Conservation (phyloP, 2,797 vertebrate genomes). For the Uromys caudimaculatus region DNA sequence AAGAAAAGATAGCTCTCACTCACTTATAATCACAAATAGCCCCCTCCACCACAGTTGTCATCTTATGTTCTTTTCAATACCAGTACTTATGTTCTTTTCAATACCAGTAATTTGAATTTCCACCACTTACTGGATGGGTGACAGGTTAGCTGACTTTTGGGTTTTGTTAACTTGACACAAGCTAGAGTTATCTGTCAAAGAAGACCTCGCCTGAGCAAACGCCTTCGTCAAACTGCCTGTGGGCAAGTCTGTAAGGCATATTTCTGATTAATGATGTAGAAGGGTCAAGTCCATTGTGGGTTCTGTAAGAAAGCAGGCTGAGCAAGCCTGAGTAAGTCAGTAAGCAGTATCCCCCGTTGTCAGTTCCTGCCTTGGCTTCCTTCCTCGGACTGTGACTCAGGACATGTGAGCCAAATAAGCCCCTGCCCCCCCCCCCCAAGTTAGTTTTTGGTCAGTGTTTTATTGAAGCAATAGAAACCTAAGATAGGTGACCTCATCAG, state of each 20-base stretch:
- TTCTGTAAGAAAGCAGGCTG: neutral
- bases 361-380: neutral
- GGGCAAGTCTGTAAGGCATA: neutral
- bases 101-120: neutral
- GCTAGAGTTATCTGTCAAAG: neutral
- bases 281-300: neutral
- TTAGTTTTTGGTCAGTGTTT: neutral
- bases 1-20: neutral
- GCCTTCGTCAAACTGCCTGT: neutral
- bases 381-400: neutral
- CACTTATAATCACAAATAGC: neutral
- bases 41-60: neutral
- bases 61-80: slow-evolving; percentile 18
- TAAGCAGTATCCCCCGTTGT: neutral
- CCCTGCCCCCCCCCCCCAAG: too few relatives aligned
- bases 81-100: neutral
- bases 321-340: neutral
- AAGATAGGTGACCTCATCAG: neutral
- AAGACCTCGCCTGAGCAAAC: neutral
- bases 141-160: neutral
- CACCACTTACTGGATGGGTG: neutral
- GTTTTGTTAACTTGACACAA: neutral
- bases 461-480: neutral
- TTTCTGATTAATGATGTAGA: neutral
- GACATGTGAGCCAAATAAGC: neutral